Conservation (phyloP, 1,140 invertebrate species). For the Drosophila lini region DNA sequence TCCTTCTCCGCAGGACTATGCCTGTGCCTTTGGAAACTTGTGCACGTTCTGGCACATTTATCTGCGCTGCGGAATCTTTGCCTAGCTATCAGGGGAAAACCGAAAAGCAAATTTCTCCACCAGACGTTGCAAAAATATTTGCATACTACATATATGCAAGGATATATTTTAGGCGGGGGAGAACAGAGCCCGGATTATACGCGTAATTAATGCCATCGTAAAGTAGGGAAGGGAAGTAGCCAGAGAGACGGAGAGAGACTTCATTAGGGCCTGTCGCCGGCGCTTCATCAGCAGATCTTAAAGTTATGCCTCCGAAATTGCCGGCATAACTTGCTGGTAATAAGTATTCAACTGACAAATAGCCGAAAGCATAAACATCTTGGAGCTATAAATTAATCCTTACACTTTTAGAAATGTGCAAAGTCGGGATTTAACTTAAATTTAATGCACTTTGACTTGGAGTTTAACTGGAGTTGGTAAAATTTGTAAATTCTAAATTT, state of each 20-base stretch:
- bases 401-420: constrained; percentile 10
- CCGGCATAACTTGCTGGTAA: constrained; percentile 34
- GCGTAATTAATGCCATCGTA: constrained; percentile 51
- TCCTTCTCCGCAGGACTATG: constrained; percentile 20
- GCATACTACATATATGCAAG: constrained; percentile 43
- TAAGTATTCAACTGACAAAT: constrained; percentile 25
- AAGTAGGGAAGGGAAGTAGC: neutral
- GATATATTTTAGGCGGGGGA: neutral
- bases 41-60: constrained; percentile 79
- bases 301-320: constrained; percentile 42
- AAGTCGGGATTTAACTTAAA: neutral
- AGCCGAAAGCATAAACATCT: constrained; percentile 15
- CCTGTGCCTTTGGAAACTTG: constrained; percentile 49
- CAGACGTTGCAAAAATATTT: constrained; percentile 54
- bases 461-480: neutral
- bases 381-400: neutral
- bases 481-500: neutral
- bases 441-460: too few relatives aligned
- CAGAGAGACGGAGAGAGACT: neutral
- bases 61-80: constrained; percentile 60
- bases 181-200: constrained; percentile 34
- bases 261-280: constrained; percentile 41
- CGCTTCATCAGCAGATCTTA: constrained; percentile 51
- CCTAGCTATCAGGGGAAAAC: constrained; percentile 45
- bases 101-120: constrained; percentile 38